Percentiles rank a stretch among this genome's conserved stretches.
Evolutionary conservation across 2,797 vertebrate species (phyloP).

Genomic region (Hephaestus fuliginosus): DNA sequence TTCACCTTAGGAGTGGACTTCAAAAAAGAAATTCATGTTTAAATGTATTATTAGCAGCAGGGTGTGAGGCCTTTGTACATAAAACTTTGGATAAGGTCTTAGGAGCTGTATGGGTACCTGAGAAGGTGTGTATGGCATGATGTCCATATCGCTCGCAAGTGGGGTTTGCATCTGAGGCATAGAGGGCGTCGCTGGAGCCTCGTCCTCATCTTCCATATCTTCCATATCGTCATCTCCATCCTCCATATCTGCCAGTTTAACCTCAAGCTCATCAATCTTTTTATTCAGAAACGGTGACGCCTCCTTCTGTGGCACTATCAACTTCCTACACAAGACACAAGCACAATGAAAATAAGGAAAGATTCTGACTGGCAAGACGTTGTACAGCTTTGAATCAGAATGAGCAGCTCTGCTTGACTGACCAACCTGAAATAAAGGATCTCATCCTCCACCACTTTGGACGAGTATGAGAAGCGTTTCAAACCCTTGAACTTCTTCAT

Average conservation of each 20-base stretch:
- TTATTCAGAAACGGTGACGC: constrained; percentile 96
- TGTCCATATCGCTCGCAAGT: constrained; percentile 90
- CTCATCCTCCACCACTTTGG: constrained; percentile 98
- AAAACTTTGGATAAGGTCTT: background rate
- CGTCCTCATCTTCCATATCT: constrained; percentile 95
- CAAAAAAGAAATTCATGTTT: constrained; percentile 8
- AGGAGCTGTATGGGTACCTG: constrained; percentile 83
- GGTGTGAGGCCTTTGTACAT: background rate
- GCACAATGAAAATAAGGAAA: background rate
- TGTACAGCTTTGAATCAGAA: background rate
- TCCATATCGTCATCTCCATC: constrained; percentile 94
- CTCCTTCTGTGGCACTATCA: constrained; percentile 96
- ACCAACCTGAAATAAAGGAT: constrained; percentile 97
- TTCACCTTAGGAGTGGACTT: constrained; percentile 97
- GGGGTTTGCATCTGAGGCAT: constrained; percentile 95
- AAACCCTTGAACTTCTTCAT: constrained; percentile 99
- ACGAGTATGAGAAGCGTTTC: constrained; percentile 97
- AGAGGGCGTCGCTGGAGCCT: constrained; percentile 89
- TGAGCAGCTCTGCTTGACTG: background rate
- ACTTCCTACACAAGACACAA: constrained; percentile 85
- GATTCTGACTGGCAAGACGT: background rate
- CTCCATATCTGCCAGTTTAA: constrained; percentile 97
- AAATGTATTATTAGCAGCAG: background rate
- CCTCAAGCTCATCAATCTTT: constrained; percentile 97
- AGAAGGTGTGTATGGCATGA: constrained; percentile 93